Conservation (phyloP, 1,140 invertebrate genomes). For the Calycopis cecrops region DNA sequence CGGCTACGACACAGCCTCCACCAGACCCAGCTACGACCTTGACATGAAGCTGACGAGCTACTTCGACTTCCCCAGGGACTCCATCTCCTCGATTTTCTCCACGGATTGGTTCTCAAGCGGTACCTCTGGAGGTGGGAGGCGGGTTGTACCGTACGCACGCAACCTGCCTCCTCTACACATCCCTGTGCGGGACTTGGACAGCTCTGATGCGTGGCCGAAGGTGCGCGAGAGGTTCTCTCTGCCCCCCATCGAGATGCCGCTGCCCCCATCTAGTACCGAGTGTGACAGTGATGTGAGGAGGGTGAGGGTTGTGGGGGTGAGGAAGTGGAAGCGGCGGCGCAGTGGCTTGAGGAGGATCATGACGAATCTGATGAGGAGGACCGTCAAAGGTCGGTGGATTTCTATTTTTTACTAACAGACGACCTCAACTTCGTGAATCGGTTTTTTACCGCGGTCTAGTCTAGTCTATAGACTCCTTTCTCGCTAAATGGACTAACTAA, state of each 20-base stretch:
- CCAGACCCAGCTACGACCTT: constrained; percentile 33
- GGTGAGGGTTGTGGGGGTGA: constrained; percentile 25
- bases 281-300: constrained; percentile 25
- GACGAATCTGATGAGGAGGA: constrained; percentile 38
- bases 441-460: too few relatives aligned
- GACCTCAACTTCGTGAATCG: too few relatives aligned
- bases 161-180: constrained; percentile 49
- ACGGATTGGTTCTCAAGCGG: constrained; percentile 48
- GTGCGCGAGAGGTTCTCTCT: constrained; percentile 45
- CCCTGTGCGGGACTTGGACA: constrained; percentile 33
- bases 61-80: constrained; percentile 27
- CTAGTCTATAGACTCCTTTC: too few relatives aligned
- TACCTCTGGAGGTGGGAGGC: constrained; percentile 32
- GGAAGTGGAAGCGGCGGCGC: constrained; percentile 24
- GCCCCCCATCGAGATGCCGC: constrained; percentile 46
- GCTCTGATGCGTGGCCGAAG: constrained; percentile 41
- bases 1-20: constrained; percentile 22
- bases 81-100: constrained; percentile 47
- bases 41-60: constrained; percentile 34
- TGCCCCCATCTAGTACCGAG: constrained; percentile 17
- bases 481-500: too few relatives aligned
- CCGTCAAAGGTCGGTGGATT: constrained; percentile 37
- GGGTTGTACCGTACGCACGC: constrained; percentile 39
- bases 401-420: background rate
- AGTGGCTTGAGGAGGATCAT: constrained; percentile 40